Conservation (phyloP, 2,888 invertebrate species). For the Pomacea canaliculata region DNA sequence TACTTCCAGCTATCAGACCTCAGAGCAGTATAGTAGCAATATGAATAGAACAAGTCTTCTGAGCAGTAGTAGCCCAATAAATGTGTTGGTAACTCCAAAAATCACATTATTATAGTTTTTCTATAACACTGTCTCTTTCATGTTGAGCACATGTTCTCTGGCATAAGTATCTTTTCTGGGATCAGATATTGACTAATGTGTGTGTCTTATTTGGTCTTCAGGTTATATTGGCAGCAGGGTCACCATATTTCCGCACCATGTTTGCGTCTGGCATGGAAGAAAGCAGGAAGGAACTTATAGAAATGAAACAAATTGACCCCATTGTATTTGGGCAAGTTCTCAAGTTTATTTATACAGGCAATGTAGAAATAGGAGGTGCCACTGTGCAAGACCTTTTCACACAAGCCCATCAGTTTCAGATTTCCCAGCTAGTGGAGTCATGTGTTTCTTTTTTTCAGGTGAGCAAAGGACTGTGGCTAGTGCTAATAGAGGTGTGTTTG, state of each 20-base stretch:
- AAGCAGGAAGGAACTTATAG: constrained; percentile 53
- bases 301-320: constrained; percentile 55
- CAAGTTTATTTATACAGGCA: constrained; percentile 58
- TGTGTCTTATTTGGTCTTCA: constrained; percentile 3
- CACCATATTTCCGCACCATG: constrained; percentile 62
- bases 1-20: no score
- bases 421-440: constrained; percentile 45
- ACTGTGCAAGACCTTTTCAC: constrained; percentile 58
- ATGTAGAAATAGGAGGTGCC: constrained; percentile 47
- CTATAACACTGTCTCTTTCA: no score
- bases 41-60: no score
- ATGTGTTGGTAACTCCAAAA: no score
- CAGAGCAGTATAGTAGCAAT: no score
- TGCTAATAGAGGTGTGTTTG: no score
- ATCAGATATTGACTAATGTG: no score
- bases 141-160: no score
- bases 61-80: no score
- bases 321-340: constrained; percentile 56
- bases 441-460: constrained; percentile 52
- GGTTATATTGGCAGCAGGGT: constrained; percentile 58
- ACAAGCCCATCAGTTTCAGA: constrained; percentile 59
- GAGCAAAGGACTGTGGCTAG: background rate
- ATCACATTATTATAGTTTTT: no score
- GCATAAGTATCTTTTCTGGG: no score
- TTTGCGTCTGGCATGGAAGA: constrained; percentile 65